Evolutionary conservation across 2,888 invertebrate genomes (phyloP), one percentile per base, ranked within the genome.

Genomic region (Trichopoda pennipes): DNA sequence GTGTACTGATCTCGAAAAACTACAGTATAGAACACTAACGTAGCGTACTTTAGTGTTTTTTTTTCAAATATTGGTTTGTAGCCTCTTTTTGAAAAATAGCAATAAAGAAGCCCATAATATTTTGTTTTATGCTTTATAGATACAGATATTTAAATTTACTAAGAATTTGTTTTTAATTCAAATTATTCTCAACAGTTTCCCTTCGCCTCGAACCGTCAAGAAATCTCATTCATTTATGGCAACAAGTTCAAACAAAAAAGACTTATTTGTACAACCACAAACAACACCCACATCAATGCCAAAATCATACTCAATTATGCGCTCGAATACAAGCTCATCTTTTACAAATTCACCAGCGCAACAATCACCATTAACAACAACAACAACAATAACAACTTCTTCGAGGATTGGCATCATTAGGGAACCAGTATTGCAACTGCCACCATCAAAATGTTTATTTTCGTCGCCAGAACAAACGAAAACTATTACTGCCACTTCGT

Each of bases 151-250:
- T 0, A 44, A 16, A 16, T 23, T 53, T 16, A 53, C 23, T 7
- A 38, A 12, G 44, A 47, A 56, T 8, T 42, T 61, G 21, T 23
- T 42, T 60, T 19, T 17, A 17, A 12, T n/a, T 56, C 10, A 10
- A 38, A 4, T 55, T n/a, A 1, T 75, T 42, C 55, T 1, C 8
- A 44, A 47, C 64, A 91, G 91, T 17, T 91, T 91, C 74, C 90
- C 89, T 35, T 88, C 90, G 8, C 89, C 90, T 21, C 86, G 86
- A 21, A 84, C 84, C 17, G 86, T 88, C 0, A 86, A 87, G 23
- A 87, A 87, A 74, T 85, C 86, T 16, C 84, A 87, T 61, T 86
- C 86, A 70, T 86, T 85, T 58, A 51, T 60, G n/a, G 16, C 70
- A 47, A 23, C 32, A 83, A 73, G 32, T 51, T 64, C 51, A 16